Percentiles rank a stretch among this genome's conserved stretches.
Conservation (phyloP, 2,797 vertebrate species). For the Meda fulgida region DNA sequence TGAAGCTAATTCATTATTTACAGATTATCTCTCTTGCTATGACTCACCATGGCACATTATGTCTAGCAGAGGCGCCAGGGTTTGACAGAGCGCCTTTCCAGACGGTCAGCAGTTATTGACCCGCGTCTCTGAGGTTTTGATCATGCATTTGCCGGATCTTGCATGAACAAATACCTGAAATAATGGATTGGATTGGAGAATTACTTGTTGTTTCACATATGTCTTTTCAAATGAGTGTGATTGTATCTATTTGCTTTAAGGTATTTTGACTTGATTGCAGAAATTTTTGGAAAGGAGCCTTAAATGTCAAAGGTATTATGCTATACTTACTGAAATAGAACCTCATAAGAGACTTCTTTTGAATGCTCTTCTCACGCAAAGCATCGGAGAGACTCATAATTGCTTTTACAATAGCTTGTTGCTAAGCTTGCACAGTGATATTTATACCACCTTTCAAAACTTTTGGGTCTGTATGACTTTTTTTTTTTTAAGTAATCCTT, state of each 20-base stretch:
- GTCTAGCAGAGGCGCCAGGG: conserved; percentile 65
- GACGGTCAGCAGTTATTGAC: conserved; percentile 67
- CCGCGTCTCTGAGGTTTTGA: conserved; percentile 64
- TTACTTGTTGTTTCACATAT: not conserved
- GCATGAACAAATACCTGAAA: conserved; percentile 44
- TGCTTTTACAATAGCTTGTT: not conserved
- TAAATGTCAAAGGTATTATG: not conserved
- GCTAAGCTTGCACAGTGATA: not conserved
- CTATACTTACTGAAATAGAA: not conserved
- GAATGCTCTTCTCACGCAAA: not conserved
- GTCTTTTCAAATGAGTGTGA: not conserved
- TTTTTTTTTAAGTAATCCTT: not conserved
- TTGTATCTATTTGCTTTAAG: too few species aligned
- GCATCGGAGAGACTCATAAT: not conserved
- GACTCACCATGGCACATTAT: conserved; percentile 66
- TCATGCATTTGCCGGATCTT: conserved; percentile 62
- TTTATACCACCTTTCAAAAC: not conserved
- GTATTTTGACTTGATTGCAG: too few species aligned
- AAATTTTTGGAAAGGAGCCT: too few species aligned
- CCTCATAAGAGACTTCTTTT: not conserved
- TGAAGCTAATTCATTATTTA: conserved; percentile 66
- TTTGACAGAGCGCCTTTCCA: conserved; percentile 63
- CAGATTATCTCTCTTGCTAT: conserved; percentile 64
- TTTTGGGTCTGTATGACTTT: not conserved
- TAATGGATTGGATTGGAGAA: conserved; percentile 26